These are phyloP conservation scores for Agapostemon virescens DNA, from an alignment of 2,888 invertebrate species.

Conservation along the genomic window DNA sequence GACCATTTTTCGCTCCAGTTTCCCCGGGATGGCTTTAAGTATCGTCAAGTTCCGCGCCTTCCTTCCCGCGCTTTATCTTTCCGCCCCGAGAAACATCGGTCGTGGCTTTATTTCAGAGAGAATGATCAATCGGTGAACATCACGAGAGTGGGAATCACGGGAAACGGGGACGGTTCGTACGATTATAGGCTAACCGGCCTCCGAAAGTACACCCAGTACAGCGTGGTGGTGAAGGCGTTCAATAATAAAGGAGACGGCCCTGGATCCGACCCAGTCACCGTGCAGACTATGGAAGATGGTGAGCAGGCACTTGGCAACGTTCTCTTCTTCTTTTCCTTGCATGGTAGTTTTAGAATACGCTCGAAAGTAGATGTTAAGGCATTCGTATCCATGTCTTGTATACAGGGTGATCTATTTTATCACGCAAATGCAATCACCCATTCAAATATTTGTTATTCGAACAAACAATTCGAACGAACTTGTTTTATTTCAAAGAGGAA, in stretches of 20 bases:
- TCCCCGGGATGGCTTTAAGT: slow-evolving; percentile 42
- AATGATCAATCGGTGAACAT: slow-evolving; percentile 75
- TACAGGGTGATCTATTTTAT: no score
- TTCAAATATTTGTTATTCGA: no score
- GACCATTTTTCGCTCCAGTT: slow-evolving; percentile 54
- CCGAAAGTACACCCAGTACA: slow-evolving; percentile 90
- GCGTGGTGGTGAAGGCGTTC: slow-evolving; percentile 92
- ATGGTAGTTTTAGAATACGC: background rate
- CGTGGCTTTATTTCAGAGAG: slow-evolving; percentile 67
- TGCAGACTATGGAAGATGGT: slow-evolving; percentile 92
- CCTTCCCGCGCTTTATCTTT: slow-evolving; percentile 57
- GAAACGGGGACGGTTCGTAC: slow-evolving; percentile 80
- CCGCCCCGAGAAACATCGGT: slow-evolving; percentile 44
- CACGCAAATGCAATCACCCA: no score
- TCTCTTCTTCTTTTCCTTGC: slow-evolving; percentile 4
- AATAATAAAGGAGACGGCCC: slow-evolving; percentile 93
- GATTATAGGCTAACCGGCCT: slow-evolving; percentile 85
- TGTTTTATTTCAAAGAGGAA: no score
- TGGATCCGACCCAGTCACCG: slow-evolving; percentile 89
- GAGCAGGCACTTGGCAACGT: slow-evolving; percentile 69
- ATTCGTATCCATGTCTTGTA: background rate
- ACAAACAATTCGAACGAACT: no score
- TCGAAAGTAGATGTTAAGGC: background rate
- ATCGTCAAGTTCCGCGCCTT: slow-evolving; percentile 37
- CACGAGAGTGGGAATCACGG: slow-evolving; percentile 78